phyloP scores from a whole-genome alignment of 30 jellyfish, hydroid and myxozoan genomes.

The Aurelia sp. region DNA sequence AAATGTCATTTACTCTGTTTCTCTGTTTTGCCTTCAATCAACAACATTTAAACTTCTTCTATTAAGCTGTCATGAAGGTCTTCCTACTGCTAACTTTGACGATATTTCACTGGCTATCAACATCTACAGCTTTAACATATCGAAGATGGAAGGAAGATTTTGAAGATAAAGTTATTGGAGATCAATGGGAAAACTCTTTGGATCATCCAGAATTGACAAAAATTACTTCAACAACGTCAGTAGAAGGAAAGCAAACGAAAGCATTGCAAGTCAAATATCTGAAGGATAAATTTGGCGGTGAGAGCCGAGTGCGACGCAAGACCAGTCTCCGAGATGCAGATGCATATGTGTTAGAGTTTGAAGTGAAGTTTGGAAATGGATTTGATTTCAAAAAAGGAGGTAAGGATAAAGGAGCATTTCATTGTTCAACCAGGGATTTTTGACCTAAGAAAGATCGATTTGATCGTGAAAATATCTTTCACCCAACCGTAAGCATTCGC shows the following conservation, averaged over 20 bases:
- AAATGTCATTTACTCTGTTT: no score
- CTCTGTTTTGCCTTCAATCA: no score
- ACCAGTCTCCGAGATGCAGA: neutral
- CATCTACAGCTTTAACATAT: no score
- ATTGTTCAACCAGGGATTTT: no score
- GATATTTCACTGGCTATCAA: no score
- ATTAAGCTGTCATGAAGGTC: no score
- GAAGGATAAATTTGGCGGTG: constrained; percentile 14
- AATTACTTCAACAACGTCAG: neutral
- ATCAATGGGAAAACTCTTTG: constrained; percentile 27
- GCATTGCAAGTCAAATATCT: constrained; percentile 22
- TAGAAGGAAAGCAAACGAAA: constrained; percentile 10
- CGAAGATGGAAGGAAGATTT: constrained; percentile 18
- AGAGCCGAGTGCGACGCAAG: constrained; percentile 27
- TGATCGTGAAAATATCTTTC: no score
- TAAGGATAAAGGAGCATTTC: neutral
- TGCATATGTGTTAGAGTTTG: constrained; percentile 17
- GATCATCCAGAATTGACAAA: constrained; percentile 34
- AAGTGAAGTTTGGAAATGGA: constrained; percentile 9
- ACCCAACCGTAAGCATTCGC: no score
- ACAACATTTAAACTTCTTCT: no score
- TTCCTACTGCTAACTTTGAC: no score
- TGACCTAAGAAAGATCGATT: no score
- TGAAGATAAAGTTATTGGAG: constrained; percentile 1
- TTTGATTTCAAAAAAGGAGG: constrained; percentile 43